Evolutionary conservation across 2,797 vertebrate species (phyloP).

Genomic region (Pelobates cultripes): DNA sequence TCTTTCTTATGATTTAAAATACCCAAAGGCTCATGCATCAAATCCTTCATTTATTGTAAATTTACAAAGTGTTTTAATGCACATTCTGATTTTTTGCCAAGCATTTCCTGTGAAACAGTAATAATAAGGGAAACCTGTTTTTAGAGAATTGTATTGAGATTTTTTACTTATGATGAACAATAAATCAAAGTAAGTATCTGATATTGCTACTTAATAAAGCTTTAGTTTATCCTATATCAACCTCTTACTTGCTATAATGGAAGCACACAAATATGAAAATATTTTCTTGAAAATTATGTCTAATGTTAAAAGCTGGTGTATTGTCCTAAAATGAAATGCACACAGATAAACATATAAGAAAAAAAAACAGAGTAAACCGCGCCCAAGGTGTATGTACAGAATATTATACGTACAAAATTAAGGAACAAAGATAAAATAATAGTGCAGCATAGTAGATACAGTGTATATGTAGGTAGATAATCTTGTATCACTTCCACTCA

Average conservation of each 20-base stretch:
- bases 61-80: slow-evolving; percentile 79
- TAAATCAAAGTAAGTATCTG: slow-evolving; percentile 66
- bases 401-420: too few species aligned
- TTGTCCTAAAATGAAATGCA: too few species aligned
- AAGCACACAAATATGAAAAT: too few species aligned
- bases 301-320: too few species aligned
- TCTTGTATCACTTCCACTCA: too few species aligned
- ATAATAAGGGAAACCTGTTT: slow-evolving; percentile 62
- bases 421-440: too few species aligned
- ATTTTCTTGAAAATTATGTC: too few species aligned
- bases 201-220: slow-evolving; percentile 68
- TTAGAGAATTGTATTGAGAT: slow-evolving; percentile 55
- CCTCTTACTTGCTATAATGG: not conserved
- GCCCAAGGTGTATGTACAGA: too few species aligned
- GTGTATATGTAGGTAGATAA: too few species aligned
- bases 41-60: slow-evolving; percentile 77
- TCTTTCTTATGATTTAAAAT: slow-evolving; percentile 73
- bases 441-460: too few species aligned
- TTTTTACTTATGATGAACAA: slow-evolving; percentile 70
- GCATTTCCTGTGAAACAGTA: slow-evolving; percentile 67
- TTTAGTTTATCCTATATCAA: slow-evolving; percentile 52
- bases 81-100: slow-evolving; percentile 80
- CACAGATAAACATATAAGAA: too few species aligned
- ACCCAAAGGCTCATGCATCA: slow-evolving; percentile 74
- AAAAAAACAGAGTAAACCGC: too few species aligned